These are phyloP conservation scores for Acleris holmiana DNA, from an alignment of 2,888 invertebrate genomes.

Conservation along the genomic window DNA sequence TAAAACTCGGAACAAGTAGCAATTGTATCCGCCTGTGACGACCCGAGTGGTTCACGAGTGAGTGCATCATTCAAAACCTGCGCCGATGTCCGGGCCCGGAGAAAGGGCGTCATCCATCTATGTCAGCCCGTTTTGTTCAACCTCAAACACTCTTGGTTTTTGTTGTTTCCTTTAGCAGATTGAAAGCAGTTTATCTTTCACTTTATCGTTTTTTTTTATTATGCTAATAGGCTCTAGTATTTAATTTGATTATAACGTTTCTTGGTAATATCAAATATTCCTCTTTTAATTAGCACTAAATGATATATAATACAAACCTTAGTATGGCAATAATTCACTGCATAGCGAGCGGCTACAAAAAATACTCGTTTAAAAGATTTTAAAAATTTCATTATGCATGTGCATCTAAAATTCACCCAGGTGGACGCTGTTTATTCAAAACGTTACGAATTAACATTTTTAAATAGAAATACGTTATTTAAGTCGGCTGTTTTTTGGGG, in stretches of 20 bases:
- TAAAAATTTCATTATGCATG: not conserved
- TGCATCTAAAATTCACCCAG: not conserved
- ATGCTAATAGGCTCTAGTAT: not conserved
- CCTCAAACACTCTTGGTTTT: constrained; percentile 12
- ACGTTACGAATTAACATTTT: too few relatives aligned
- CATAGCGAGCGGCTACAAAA: too few relatives aligned
- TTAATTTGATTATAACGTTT: not conserved
- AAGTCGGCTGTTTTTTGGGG: too few relatives aligned
- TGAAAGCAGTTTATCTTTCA: constrained; percentile 8
- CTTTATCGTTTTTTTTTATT: not conserved
- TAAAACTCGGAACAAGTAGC: not conserved
- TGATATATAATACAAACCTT: too few relatives aligned
- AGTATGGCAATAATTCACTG: too few relatives aligned
- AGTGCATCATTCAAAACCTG: constrained; percentile 18
- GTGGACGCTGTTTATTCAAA: too few relatives aligned
- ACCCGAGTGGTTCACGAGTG: constrained; percentile 11
- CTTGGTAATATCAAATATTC: too few relatives aligned
- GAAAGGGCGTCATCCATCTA: constrained; percentile 13
- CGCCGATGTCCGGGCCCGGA: constrained; percentile 6
- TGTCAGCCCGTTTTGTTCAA: constrained; percentile 15
- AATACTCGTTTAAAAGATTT: not conserved
- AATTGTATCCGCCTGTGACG: too few relatives aligned
- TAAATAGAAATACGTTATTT: too few relatives aligned
- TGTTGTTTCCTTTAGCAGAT: constrained; percentile 5
- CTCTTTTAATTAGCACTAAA: too few relatives aligned